phyloP scores from a whole-genome alignment of 2,113 vertebrate genomes.

The Meriones unguiculatus region DNA sequence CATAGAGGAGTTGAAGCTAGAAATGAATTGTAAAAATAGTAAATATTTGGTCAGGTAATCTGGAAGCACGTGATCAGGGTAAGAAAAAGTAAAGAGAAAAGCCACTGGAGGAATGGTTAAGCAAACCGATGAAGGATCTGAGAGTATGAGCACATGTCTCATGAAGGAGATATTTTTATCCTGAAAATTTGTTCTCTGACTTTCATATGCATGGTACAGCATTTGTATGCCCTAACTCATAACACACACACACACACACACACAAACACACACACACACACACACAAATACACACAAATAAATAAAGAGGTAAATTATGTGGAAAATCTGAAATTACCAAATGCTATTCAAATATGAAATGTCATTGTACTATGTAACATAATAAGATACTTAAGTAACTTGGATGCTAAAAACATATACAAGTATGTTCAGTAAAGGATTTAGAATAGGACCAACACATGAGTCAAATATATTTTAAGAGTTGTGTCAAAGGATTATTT shows the following conservation, averaged over 20 bases:
- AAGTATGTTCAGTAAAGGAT: neutral
- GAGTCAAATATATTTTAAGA: neutral
- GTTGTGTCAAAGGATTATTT: neutral
- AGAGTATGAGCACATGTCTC: neutral
- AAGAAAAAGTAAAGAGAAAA: neutral
- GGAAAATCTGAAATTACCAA: constrained; percentile 37
- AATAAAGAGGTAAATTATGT: neutral
- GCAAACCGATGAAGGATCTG: neutral
- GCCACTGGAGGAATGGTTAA: neutral
- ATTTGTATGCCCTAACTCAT: neutral
- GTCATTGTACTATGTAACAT: neutral
- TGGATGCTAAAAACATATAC: neutral
- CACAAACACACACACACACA: neutral
- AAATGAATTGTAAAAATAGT: neutral
- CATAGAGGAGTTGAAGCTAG: constrained; percentile 11
- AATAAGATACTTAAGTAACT: neutral
- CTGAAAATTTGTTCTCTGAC: neutral
- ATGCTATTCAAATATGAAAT: constrained; percentile 42
- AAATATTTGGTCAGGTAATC: neutral
- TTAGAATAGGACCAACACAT: neutral
- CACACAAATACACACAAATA: neutral
- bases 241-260: neutral
- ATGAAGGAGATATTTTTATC: neutral
- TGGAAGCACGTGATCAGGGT: neutral
- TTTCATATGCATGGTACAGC: no score